These are phyloP conservation scores for Dioctria rufipes DNA, from an alignment of 2,888 invertebrate species.

Conservation along the genomic window DNA sequence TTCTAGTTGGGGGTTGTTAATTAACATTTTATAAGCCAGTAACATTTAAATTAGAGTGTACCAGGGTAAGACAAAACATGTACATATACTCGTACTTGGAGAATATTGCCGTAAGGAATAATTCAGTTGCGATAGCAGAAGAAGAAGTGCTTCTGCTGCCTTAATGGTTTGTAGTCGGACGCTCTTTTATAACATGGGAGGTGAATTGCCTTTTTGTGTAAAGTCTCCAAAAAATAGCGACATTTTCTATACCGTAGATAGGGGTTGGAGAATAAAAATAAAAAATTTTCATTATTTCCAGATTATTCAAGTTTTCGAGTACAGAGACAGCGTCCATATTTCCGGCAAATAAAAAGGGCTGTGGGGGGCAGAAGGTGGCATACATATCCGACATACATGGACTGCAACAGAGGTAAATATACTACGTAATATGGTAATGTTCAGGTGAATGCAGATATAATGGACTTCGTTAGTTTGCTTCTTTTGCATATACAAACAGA, in stretches of 20 bases:
- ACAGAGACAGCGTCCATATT: not conserved
- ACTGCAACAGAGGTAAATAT: not conserved
- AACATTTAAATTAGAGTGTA: conserved; percentile 37
- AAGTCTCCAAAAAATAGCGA: not conserved
- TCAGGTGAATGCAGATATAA: not conserved
- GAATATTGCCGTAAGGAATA: not conserved
- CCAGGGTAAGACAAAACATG: not conserved
- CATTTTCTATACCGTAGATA: not conserved
- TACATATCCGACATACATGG: not conserved
- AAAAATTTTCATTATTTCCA: not conserved
- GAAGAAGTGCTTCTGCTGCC: not conserved
- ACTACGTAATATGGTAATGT: not conserved
- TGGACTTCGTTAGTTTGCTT: not conserved
- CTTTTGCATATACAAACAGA: not conserved
- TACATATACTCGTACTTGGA: not conserved
- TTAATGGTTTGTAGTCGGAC: not conserved
- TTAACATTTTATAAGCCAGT: conserved; percentile 46
- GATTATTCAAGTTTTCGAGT: not conserved
- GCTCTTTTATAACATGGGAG: not conserved
- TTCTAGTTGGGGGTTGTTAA: conserved; percentile 5
- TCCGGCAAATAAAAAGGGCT: too few species aligned
- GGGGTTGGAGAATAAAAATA: not conserved
- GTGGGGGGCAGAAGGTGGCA: too few species aligned
- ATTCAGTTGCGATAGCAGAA: conserved; percentile 23
- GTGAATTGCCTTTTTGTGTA: conserved; percentile 37